Percentiles rank a stretch among this genome's conserved stretches.
These are phyloP conservation scores for Nothocercus julius DNA, from an alignment of 2,113 vertebrate species.

Conservation along the genomic window DNA sequence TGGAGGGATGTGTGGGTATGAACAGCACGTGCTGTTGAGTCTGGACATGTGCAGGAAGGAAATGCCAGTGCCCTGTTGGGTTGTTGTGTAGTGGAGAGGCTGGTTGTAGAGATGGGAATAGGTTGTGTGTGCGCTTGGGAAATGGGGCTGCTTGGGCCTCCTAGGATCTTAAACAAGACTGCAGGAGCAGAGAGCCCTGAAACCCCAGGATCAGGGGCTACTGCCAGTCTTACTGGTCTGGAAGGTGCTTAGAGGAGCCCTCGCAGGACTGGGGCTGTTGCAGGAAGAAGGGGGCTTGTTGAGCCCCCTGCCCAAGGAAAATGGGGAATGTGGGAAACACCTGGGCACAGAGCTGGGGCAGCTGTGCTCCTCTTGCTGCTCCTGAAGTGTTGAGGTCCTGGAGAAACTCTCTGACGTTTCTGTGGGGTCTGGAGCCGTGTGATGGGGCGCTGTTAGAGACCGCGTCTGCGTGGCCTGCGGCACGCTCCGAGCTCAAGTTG, in stretches of 20 bases:
- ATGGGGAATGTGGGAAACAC: background rate
- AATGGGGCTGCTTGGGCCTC: background rate
- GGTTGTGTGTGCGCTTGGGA: background rate
- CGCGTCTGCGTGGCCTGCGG: background rate
- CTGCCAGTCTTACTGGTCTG: background rate
- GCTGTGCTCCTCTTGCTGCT: background rate
- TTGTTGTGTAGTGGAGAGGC: background rate
- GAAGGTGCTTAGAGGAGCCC: background rate
- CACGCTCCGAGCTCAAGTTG: background rate
- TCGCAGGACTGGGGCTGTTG: no score
- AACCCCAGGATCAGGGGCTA: no score
- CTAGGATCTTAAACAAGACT: background rate
- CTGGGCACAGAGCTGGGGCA: background rate
- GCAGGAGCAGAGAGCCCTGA: no score
- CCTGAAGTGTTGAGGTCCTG: no score
- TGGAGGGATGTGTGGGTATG: background rate
- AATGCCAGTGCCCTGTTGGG: background rate
- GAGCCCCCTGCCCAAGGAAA: no score
- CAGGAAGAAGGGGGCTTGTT: no score
- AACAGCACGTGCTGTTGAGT: background rate
- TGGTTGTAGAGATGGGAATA: fast-evolving
- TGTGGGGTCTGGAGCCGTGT: background rate
- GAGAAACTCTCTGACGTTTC: background rate
- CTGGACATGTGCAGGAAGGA: background rate
- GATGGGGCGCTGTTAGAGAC: background rate